A percentile compares a stretch with the other conserved stretches of the same genome.
Conservation (phyloP, 2,113 vertebrate genomes). For the Tragulus kanchil region DNA sequence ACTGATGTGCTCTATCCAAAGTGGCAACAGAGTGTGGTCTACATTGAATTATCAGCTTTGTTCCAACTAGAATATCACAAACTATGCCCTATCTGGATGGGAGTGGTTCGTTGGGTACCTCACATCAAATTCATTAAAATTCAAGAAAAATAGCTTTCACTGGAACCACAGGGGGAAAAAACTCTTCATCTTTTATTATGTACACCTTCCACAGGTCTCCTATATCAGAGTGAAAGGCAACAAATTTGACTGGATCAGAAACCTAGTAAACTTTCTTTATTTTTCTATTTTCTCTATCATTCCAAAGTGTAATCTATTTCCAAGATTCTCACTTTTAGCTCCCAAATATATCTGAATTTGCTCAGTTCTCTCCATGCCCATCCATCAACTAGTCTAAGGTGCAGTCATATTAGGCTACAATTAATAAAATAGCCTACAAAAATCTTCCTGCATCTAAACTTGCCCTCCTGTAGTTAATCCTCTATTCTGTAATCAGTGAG, state of each 20-base stretch:
- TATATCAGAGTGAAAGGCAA: neutral
- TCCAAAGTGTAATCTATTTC: neutral
- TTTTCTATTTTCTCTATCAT: neutral
- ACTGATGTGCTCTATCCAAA: neutral
- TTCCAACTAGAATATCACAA: neutral
- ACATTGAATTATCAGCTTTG: neutral
- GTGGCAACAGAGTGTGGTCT: neutral
- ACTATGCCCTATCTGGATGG: neutral
- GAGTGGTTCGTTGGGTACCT: neutral
- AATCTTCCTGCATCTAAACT: neutral
- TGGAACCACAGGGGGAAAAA: neutral
- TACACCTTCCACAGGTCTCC: neutral
- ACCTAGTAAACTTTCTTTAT: neutral
- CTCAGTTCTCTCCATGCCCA: neutral
- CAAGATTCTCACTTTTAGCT: neutral
- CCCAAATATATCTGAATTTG: neutral
- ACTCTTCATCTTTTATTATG: neutral
- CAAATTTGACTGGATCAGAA: neutral
- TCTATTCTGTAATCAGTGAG: neutral
- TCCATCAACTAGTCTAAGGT: neutral
- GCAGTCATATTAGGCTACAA: neutral
- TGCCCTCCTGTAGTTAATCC: neutral
- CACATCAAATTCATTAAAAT: neutral
- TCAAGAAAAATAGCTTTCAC: neutral
- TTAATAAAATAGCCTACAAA: neutral